A percentile compares a stretch with the other conserved stretches of the same genome.
Evolutionary conservation across 2,113 vertebrate species (phyloP).

Genomic region (Sylvietta virens): DNA sequence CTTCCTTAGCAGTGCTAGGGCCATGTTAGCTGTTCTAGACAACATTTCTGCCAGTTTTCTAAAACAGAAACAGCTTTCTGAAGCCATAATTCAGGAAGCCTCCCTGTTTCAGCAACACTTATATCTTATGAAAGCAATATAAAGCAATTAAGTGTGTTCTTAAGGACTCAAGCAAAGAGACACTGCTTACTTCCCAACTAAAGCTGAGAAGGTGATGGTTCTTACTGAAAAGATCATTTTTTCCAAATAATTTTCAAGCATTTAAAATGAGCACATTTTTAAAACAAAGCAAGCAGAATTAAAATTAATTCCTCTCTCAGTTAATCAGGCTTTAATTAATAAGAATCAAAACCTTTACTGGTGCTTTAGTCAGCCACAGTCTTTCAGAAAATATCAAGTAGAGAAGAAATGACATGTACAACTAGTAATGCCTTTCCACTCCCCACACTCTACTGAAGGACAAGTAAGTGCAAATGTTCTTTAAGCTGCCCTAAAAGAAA

Average conservation of each 20-base stretch:
- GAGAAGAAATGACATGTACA: neutral
- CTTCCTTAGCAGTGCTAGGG: neutral
- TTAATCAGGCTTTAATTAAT: neutral
- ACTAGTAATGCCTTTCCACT: neutral
- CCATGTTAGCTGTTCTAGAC: neutral
- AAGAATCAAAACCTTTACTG: neutral
- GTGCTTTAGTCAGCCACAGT: neutral
- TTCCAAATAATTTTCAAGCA: neutral
- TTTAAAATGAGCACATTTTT: neutral
- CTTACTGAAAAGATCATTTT: neutral
- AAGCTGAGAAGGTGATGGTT: neutral
- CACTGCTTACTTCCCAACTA: neutral
- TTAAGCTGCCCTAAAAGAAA: neutral
- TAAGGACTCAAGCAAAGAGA: neutral
- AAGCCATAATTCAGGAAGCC: neutral
- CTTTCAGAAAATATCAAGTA: neutral
- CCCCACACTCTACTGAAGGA: neutral
- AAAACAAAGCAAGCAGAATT: neutral
- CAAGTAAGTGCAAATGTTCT: neutral
- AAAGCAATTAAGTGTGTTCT: neutral
- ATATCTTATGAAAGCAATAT: neutral
- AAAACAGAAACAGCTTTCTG: neutral
- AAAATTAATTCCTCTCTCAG: neutral
- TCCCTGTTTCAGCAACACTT: neutral
- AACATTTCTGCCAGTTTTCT: conserved; percentile 1